Conservation (phyloP, 2,797 vertebrate species). For the Sebastes cheni region DNA sequence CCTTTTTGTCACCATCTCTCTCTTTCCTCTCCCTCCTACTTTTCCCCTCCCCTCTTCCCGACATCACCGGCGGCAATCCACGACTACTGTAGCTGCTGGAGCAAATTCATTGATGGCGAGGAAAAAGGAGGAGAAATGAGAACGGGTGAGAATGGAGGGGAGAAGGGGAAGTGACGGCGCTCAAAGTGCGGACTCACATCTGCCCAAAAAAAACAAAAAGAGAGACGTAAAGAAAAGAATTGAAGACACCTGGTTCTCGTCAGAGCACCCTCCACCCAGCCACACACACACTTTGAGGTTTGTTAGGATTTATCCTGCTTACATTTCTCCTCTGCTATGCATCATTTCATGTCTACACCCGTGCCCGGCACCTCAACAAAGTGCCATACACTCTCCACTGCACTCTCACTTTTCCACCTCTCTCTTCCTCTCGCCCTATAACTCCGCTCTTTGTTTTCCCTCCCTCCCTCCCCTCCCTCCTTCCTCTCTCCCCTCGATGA, state of each 20-base stretch:
- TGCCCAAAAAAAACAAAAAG: constrained; percentile 21
- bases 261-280: constrained; percentile 60
- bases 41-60: constrained; percentile 23
- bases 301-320: constrained; percentile 74
- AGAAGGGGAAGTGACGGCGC: constrained; percentile 6
- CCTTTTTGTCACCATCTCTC: constrained; percentile 63
- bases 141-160: constrained; percentile 28
- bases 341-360: constrained; percentile 77
- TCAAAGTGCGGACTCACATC: constrained; percentile 35
- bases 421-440: constrained; percentile 25
- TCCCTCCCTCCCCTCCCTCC: background rate
- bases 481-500: constrained; percentile 44
- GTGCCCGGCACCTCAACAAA: constrained; percentile 66
- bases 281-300: constrained; percentile 61
- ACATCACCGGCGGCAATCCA: constrained; percentile 30
- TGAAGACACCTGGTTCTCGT: constrained; percentile 80
- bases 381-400: constrained; percentile 54
- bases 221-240: constrained; percentile 60
- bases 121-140: constrained; percentile 37
- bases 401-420: constrained; percentile 71
- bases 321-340: constrained; percentile 78
- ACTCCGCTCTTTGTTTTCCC: constrained; percentile 50
- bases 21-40: constrained; percentile 35
- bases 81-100: constrained; percentile 28
- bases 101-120: constrained; percentile 52